Evolutionary conservation across 2,113 vertebrate genomes (phyloP), one percentile per base, ranked within the genome.

Genomic region (Coptodon rendalli): DNA sequence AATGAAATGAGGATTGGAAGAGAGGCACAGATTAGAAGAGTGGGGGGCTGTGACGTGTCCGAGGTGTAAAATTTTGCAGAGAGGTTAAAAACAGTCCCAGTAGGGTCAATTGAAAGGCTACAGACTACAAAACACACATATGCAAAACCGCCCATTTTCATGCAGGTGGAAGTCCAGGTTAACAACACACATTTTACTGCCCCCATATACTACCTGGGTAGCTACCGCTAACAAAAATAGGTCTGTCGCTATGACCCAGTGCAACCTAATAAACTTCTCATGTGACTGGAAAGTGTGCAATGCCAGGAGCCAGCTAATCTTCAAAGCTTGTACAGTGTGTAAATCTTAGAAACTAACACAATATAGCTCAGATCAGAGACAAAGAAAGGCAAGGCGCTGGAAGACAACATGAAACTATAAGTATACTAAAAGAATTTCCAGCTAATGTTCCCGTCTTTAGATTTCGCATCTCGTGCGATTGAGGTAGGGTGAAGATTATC

Each of bases 371-470:
- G 40, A 19, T 81, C 1, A 48, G 9, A 78, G 29, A 14, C 83
- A 27, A 63, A 84, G 24, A 79, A 31, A 71, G 27, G 76, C 36
- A 9, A 68, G 13, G 31, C 3, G 6, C 50, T 82, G 13, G 53
- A 83, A 66, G 48, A 36, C 68, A 13, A 53, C 16, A 80, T 24
- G 38, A 81, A 29, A 4, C 7, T 9, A 91, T 95, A 95, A 93
- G 81, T 94, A 96, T 93, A 83, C 68, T 86, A 95, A 95, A 86
- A 88, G 82, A 84, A 48, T 76, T 78, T 91, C 63, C 48, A 86
- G 80, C 89, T 89, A 89, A 91, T 94, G 92, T 91, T 79, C 82
- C 34, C 43, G 34, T 80, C 52, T 59, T 34, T 14, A 40, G 80
- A 89, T 78, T 92, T 94, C 52, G 92, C 87, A 83, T 90, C 85